Conservation (phyloP, 2,888 invertebrate species). For the Allolobophora icterica region DNA sequence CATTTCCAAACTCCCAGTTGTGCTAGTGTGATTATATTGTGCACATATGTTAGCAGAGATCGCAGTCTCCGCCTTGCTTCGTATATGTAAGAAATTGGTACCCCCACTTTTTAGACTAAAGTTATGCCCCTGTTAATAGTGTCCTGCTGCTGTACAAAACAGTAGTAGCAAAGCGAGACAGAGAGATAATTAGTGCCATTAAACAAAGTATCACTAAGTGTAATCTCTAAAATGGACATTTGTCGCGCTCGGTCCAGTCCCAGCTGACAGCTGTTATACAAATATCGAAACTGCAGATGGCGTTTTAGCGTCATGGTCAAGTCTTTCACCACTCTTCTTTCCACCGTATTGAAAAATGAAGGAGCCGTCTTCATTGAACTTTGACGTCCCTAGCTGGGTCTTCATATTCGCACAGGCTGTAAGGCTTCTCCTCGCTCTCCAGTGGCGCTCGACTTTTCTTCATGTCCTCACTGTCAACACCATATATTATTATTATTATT, state of each 20-base stretch:
- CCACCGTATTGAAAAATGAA: conserved; percentile 96
- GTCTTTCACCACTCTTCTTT: conserved; percentile 42
- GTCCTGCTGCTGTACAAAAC: not conserved
- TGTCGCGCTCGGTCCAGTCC: not conserved
- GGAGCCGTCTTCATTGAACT: conserved; percentile 97
- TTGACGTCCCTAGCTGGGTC: conserved; percentile 97
- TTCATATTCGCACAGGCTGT: conserved; percentile 98
- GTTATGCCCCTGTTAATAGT: too few species aligned
- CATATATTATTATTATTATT: too few species aligned
- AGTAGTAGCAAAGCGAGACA: not conserved
- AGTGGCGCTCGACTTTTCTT: conserved; percentile 48
- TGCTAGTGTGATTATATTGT: too few species aligned
- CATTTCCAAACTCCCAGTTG: too few species aligned
- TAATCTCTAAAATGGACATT: not conserved
- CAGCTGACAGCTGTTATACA: conserved; percentile 59
- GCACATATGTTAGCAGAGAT: too few species aligned
- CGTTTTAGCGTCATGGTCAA: conserved; percentile 68
- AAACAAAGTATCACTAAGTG: not conserved
- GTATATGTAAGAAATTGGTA: too few species aligned
- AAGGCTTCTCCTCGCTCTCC: conserved; percentile 52
- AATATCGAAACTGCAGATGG: conserved; percentile 79
- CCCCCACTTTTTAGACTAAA: too few species aligned
- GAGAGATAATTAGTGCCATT: not conserved
- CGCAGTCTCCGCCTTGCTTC: too few species aligned
- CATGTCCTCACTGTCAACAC: conserved; percentile 44